Percentiles rank a stretch among this genome's conserved stretches.
phyloP scores from a whole-genome alignment of 2,888 invertebrate genomes.

The Drosophila infuscata region DNA sequence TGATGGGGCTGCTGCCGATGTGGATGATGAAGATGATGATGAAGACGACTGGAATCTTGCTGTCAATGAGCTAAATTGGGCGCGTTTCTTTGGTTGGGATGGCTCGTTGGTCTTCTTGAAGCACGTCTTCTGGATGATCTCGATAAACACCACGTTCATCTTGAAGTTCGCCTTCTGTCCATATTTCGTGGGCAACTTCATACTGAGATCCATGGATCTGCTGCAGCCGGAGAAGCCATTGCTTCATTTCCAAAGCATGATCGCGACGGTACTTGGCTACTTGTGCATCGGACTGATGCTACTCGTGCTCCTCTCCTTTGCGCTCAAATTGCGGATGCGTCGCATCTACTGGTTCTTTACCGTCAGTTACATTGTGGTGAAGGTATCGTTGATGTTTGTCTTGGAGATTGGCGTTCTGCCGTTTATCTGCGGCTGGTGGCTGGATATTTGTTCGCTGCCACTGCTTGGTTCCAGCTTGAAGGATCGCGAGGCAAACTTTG shows the following conservation, averaged over 20 bases:
- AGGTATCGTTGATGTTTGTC: constrained; percentile 97
- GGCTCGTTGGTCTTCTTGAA: constrained; percentile 98
- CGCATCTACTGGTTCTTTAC: constrained; percentile 94
- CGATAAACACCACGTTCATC: constrained; percentile 98
- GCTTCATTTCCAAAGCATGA: constrained; percentile 95
- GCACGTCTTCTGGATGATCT: constrained; percentile 99
- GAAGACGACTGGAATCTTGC: constrained; percentile 97
- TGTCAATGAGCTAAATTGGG: constrained; percentile 99
- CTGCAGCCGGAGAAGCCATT: constrained; percentile 85
- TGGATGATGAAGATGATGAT: constrained; percentile 85
- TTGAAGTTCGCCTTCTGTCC: constrained; percentile 98
- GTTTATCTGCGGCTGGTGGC: constrained; percentile 99
- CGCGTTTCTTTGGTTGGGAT: constrained; percentile 96
- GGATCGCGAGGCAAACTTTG: constrained; percentile 94
- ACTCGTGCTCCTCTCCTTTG: constrained; percentile 93
- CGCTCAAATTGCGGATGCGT: constrained; percentile 92
- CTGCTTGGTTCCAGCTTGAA: constrained; percentile 93
- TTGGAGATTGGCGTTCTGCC: constrained; percentile 99
- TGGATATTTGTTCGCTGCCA: constrained; percentile 98
- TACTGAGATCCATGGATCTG: constrained; percentile 89
- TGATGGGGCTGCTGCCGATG: constrained; percentile 85
- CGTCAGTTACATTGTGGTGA: constrained; percentile 92
- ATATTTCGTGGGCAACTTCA: constrained; percentile 96
- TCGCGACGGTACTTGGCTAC: constrained; percentile 97
- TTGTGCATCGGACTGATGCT: constrained; percentile 94